Conservation (phyloP, 35 echinoderm and acorn worm genomes). For the Hemicentrotus pulcherrimus region DNA sequence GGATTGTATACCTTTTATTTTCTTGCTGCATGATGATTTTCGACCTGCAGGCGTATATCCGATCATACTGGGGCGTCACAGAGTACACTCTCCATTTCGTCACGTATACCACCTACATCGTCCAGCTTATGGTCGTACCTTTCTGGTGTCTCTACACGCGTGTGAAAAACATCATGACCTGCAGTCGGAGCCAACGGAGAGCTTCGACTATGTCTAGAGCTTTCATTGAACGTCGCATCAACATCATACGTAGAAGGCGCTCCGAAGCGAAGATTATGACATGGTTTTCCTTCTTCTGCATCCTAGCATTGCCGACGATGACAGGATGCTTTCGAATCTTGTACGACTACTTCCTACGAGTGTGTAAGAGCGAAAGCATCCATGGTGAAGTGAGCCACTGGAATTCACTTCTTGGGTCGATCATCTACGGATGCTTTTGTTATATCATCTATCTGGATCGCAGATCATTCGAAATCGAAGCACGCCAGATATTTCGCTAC, state of each 20-base stretch:
- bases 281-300: not conserved
- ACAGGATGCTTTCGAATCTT: conserved; percentile 44
- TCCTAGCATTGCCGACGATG: conserved; percentile 36
- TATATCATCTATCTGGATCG: conserved; percentile 54
- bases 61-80: not conserved
- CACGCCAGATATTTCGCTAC: conserved; percentile 8
- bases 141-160: conserved; percentile 7
- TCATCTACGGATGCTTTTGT: conserved; percentile 56
- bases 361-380: not conserved
- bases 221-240: not conserved
- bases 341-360: conserved; percentile 36
- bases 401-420: conserved; percentile 34
- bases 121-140: conserved; percentile 53
- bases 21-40: conserved; percentile 29
- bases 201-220: not conserved
- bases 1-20: conserved; percentile 27
- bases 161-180: not conserved
- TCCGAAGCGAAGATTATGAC: not conserved
- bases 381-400: conserved; percentile 56
- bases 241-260: conserved; percentile 1
- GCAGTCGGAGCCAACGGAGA: not conserved
- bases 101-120: conserved; percentile 48
- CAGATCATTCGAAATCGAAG: conserved; percentile 51
- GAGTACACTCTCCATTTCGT: conserved; percentile 35
- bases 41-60: conserved; percentile 41